Base-by-base conservation (phyloP, 1,140 invertebrate genomes). In the Drosophila kikkawai region DNA sequence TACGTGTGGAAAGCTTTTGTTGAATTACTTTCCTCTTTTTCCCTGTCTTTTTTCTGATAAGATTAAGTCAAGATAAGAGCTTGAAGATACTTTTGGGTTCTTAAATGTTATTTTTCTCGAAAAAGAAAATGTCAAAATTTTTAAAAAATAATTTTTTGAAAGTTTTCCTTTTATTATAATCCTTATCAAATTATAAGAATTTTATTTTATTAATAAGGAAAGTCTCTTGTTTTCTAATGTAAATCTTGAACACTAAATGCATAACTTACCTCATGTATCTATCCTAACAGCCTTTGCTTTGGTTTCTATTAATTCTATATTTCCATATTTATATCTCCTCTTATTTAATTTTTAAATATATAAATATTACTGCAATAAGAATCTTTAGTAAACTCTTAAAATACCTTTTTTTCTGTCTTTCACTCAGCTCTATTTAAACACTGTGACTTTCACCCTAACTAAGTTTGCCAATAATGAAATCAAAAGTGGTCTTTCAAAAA, bases 61-160 rank as follows among this genome's bases (percentile, higher is more conserved):
- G 13, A 32, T 7, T 42, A 56, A 26, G 19, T n/a, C 3, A 56
- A 22, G 34, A 9, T 13, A 36, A 19, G 17, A 37, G 7, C 32
- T 53, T 37, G 7, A n/a, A 56, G 9, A 56, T 39, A 39, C 36
- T 56, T 56, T 37, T 22, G 53, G 17, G 13, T 53, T 19, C 11
- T 15, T 19, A 3, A 8, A 4, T 1, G 1, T 22, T 37, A 15
- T 55, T 37, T 37, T 37, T 0, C 4, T 7, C 2, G n/a, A 32
- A 7, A 7, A 32, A 0, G 47, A 29, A 22, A 22, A 22, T 22
- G 22, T 22, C n/a, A 22, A 1, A 22, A 22, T 22, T 22, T 22
- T 22, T 22, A 2, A 2, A 22, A 22, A 22, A 22, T 22, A 22
- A 2, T 22, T 22, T 2, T 22, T 22, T 22, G 2, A 22, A 22